A percentile compares a stretch with the other conserved stretches of the same genome.
Evolutionary conservation across 2,888 invertebrate species (phyloP).

Genomic region (Mesorhabditis spiculigera): DNA sequence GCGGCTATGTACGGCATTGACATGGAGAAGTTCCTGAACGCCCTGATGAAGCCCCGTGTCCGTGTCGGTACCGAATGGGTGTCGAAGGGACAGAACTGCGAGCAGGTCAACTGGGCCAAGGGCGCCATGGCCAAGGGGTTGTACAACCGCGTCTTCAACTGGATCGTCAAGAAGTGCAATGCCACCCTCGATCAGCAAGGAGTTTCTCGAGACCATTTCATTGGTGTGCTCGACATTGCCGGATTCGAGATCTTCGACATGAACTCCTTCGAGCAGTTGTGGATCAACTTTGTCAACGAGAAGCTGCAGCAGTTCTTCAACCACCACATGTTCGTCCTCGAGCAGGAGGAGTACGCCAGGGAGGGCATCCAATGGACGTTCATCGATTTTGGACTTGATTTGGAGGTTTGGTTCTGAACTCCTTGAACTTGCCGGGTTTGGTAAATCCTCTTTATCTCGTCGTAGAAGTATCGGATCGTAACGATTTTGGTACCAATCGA

Average conservation of each 20-base stretch:
- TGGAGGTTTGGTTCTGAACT: too few relatives aligned
- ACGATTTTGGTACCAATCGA: too few relatives aligned
- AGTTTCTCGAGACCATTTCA: constrained; percentile 68
- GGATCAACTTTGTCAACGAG: constrained; percentile 65
- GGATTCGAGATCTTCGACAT: constrained; percentile 99
- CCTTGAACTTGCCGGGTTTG: too few relatives aligned
- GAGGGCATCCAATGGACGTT: constrained; percentile 93
- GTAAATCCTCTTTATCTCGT: too few relatives aligned
- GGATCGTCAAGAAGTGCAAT: constrained; percentile 99
- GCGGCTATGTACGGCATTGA: constrained; percentile 45
- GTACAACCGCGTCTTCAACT: constrained; percentile 65
- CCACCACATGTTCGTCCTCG: constrained; percentile 65
- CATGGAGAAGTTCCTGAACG: constrained; percentile 47
- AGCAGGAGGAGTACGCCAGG: constrained; percentile 67
- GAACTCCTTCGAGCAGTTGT: constrained; percentile 65
- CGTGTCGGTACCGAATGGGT: constrained; percentile 62
- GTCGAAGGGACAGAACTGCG: constrained; percentile 63
- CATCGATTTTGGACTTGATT: constrained; percentile 95
- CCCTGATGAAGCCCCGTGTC: constrained; percentile 52
- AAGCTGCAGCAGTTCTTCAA: constrained; percentile 65
- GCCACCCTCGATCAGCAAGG: constrained; percentile 71
- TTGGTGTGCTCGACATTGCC: constrained; percentile 99
- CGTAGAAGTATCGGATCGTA: too few relatives aligned
- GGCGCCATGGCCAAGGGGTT: constrained; percentile 62
- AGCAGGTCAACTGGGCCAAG: constrained; percentile 66